These are phyloP conservation scores for Lemur catta DNA, from an alignment of 2,797 vertebrate species.

Conservation along the genomic window DNA sequence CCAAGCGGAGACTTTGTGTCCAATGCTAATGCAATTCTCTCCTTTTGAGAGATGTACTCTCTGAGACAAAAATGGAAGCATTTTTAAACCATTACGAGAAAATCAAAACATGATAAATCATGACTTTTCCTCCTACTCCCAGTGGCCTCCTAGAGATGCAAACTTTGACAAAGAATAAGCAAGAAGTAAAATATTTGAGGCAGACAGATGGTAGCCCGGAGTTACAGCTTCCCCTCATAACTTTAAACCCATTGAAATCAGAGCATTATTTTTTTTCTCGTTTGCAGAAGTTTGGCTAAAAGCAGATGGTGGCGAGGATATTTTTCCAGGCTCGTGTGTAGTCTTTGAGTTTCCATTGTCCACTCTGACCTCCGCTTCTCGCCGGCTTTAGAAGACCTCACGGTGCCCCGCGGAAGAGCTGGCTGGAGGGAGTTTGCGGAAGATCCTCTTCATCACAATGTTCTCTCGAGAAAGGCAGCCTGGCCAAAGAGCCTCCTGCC, in stretches of 20 bases:
- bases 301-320: constrained; percentile 61
- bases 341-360: constrained; percentile 41
- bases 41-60: constrained; percentile 30
- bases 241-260: constrained; percentile 78
- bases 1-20: rapidly evolving
- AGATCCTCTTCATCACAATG: neutral
- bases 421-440: neutral
- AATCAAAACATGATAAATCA: constrained; percentile 73
- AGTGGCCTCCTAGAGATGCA: constrained; percentile 74
- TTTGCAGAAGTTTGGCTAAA: constrained; percentile 41
- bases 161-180: constrained; percentile 78
- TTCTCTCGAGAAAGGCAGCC: neutral
- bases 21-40: neutral
- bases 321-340: constrained; percentile 4
- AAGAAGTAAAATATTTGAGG: constrained; percentile 76
- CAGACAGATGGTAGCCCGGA: constrained; percentile 81
- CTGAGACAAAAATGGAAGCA: constrained; percentile 66
- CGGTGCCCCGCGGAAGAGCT: neutral
- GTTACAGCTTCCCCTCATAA: constrained; percentile 76
- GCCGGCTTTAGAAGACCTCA: constrained; percentile 32
- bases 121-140: constrained; percentile 75
- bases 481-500: neutral
- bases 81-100: constrained; percentile 69
- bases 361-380: constrained; percentile 50
- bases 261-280: constrained; percentile 7